phyloP scores from a whole-genome alignment of 53 echinoderm and acorn worm species.

The Zoroaster sp. region DNA sequence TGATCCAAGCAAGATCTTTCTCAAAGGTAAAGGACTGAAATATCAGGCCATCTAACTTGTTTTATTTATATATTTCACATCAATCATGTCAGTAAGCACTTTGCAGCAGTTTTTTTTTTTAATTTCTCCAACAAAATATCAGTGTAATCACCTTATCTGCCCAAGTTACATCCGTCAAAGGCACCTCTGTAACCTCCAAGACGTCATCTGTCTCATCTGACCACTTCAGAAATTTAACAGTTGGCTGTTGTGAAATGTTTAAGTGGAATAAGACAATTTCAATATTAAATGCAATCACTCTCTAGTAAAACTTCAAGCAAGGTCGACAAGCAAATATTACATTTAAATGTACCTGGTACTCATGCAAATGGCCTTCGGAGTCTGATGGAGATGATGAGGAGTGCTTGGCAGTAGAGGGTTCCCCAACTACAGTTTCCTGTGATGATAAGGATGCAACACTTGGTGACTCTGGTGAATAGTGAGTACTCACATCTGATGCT shows the following conservation, averaged over 20 bases:
- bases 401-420: no score
- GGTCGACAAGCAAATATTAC: neutral
- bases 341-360: neutral
- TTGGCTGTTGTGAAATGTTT: neutral
- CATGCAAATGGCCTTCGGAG: neutral
- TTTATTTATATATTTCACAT: no score
- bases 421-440: no score
- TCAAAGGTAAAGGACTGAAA: no score
- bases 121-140: neutral
- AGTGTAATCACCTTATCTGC: no score
- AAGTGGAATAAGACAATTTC: neutral
- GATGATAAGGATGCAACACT: neutral
- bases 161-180: no score
- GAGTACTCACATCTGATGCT: neutral
- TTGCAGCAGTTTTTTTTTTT: no score
- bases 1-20: no score
- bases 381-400: no score
- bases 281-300: neutral
- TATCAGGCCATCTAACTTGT: no score
- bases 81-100: no score
- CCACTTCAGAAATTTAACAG: neutral
- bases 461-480: neutral
- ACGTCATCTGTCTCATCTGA: neutral
- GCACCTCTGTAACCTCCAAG: neutral
- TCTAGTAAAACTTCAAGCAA: neutral